Evolutionary conservation across 2,797 vertebrate species (phyloP).

Genomic region (Vespertilio murinus): DNA sequence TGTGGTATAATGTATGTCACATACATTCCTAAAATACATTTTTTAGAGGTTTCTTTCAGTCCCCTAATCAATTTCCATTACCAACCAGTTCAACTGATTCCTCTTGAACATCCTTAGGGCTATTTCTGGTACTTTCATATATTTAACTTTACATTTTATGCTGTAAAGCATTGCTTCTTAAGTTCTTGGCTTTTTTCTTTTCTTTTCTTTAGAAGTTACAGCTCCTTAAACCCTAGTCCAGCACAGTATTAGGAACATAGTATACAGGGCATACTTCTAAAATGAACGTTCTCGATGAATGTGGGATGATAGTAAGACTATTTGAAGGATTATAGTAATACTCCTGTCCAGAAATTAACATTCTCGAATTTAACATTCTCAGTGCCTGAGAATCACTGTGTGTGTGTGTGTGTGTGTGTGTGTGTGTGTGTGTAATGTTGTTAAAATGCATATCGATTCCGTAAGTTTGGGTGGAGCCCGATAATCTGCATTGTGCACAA

Average conservation of each 20-base stretch:
- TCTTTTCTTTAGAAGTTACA: neutral
- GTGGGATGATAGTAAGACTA: neutral
- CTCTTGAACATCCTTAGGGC: neutral
- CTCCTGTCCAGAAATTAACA: neutral
- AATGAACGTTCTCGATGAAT: neutral
- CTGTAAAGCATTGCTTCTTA: neutral
- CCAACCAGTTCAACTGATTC: neutral
- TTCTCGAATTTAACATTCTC: constrained; percentile 9
- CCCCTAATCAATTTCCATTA: constrained; percentile 15
- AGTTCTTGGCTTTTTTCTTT: neutral
- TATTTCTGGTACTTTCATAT: neutral
- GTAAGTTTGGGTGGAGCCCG: neutral
- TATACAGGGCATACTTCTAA: neutral
- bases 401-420: no score
- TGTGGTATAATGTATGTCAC: neutral
- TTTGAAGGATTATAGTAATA: neutral
- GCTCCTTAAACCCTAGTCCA: neutral
- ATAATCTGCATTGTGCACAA: neutral
- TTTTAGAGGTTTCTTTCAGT: neutral
- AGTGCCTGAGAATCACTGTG: neutral
- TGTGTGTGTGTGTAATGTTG: neutral
- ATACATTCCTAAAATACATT: constrained; percentile 29
- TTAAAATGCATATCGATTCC: constrained; percentile 12
- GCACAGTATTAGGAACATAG: neutral
- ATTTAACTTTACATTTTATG: constrained; percentile 22